A percentile compares a stretch with the other conserved stretches of the same genome.
phyloP scores from a whole-genome alignment of 2,797 vertebrate species.

The Alauda arvensis region DNA sequence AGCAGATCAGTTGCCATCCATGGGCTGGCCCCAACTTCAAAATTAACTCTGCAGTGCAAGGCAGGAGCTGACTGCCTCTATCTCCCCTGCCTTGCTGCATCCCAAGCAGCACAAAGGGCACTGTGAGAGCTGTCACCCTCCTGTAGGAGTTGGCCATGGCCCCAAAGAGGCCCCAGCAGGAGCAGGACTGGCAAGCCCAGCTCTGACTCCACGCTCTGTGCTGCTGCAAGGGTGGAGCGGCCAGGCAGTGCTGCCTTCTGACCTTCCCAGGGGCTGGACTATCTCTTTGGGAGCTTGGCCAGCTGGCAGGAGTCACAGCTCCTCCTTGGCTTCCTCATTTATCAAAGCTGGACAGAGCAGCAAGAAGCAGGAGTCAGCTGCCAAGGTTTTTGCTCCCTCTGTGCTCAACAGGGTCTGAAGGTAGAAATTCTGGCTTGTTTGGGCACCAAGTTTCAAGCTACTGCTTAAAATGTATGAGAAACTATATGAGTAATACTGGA shows the following conservation, averaged over 20 bases:
- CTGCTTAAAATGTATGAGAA: neutral
- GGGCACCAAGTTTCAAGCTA: neutral
- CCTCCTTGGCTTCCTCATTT: constrained; percentile 22
- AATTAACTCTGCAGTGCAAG: neutral
- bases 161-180: neutral
- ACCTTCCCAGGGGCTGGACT: neutral
- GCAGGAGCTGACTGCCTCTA: neutral
- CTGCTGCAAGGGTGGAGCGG: neutral
- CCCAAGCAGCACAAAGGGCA: neutral
- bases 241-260: fast-evolving
- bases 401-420: neutral
- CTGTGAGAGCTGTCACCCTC: neutral
- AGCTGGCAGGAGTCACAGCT: neutral
- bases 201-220: neutral
- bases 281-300: neutral
- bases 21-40: neutral
- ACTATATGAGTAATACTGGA: neutral
- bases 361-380: constrained; percentile 1
- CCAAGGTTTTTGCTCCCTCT: constrained; percentile 12
- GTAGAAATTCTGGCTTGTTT: neutral
- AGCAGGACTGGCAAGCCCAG: neutral
- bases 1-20: neutral
- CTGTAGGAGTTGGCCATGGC: fast-evolving
- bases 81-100: neutral
- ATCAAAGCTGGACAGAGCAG: neutral